These are phyloP conservation scores for Siniperca obscura DNA, from an alignment of 2,797 vertebrate species.

Conservation along the genomic window DNA sequence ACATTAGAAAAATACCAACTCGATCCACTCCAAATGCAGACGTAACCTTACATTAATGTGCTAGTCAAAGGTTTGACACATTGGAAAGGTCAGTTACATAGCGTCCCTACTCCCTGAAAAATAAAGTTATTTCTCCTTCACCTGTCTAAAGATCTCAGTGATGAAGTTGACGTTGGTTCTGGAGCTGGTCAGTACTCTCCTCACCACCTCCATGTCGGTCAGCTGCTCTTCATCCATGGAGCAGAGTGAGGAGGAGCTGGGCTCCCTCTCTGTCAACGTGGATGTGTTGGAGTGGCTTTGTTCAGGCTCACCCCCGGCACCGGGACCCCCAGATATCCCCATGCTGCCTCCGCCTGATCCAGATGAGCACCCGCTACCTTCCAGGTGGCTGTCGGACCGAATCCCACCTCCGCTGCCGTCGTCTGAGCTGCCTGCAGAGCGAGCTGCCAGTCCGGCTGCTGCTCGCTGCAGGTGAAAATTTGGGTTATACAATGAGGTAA, in stretches of 20 bases:
- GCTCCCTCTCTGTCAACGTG: slow-evolving; percentile 96
- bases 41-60: not conserved
- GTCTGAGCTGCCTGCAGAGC: slow-evolving; percentile 81
- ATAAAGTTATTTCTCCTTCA: slow-evolving; percentile 64
- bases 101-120: not conserved
- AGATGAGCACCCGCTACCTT: slow-evolving; percentile 56
- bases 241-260: slow-evolving; percentile 98
- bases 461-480: slow-evolving; percentile 87
- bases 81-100: not conserved
- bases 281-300: slow-evolving; percentile 99
- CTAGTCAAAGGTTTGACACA: not conserved
- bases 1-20: not conserved
- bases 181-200: slow-evolving; percentile 94
- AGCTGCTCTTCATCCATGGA: slow-evolving; percentile 98
- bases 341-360: slow-evolving; percentile 71
- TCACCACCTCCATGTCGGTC: slow-evolving; percentile 88
- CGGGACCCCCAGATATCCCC: slow-evolving; percentile 86
- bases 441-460: slow-evolving; percentile 93
- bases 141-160: slow-evolving; percentile 99
- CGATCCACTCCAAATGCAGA: not conserved
- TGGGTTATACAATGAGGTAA: not conserved
- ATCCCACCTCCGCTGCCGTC: slow-evolving; percentile 82
- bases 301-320: slow-evolving; percentile 87
- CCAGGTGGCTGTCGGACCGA: slow-evolving; percentile 75
- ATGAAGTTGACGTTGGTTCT: slow-evolving; percentile 98